These are phyloP conservation scores for Napeogenes sylphis DNA, from an alignment of 2,888 invertebrate genomes.

Conservation along the genomic window DNA sequence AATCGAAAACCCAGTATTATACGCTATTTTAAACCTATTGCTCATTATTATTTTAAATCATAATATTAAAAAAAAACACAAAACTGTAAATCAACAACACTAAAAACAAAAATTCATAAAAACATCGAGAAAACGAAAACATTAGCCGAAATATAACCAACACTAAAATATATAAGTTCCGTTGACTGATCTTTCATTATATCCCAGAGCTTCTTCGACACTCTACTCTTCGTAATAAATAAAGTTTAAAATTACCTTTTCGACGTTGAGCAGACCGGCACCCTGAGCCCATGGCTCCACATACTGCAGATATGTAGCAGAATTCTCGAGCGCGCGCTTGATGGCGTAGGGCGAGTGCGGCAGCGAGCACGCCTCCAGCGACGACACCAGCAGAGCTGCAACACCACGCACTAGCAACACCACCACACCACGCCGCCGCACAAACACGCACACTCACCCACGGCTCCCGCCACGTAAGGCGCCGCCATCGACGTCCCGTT, in stretches of 20 bases:
- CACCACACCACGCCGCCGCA: conserved; percentile 40
- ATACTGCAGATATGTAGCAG: conserved; percentile 84
- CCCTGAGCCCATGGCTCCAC: conserved; percentile 96
- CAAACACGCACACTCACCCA: conserved; percentile 73
- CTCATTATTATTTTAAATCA: too few species aligned
- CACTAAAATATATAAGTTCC: too few species aligned
- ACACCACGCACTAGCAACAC: conserved; percentile 78
- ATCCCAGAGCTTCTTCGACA: neutral
- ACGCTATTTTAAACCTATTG: too few species aligned
- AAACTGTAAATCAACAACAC: too few species aligned
- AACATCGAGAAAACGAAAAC: too few species aligned
- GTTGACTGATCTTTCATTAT: neutral
- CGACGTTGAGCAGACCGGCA: conserved; percentile 93
- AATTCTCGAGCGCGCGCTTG: conserved; percentile 92
- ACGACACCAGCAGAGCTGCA: conserved; percentile 86
- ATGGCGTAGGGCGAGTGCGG: conserved; percentile 93
- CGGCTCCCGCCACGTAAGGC: conserved; percentile 95
- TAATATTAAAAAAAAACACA: too few species aligned
- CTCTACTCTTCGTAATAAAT: neutral
- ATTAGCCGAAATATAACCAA: too few species aligned
- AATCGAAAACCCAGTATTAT: too few species aligned
- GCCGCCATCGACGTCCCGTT: conserved; percentile 99
- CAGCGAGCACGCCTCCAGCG: conserved; percentile 83
- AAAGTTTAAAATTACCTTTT: conserved; percentile 73
- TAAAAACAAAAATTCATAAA: too few species aligned